A percentile compares a stretch with the other conserved stretches of the same genome.
phyloP scores from a whole-genome alignment of 2,888 invertebrate genomes.

The Drosophila tanythrix region DNA sequence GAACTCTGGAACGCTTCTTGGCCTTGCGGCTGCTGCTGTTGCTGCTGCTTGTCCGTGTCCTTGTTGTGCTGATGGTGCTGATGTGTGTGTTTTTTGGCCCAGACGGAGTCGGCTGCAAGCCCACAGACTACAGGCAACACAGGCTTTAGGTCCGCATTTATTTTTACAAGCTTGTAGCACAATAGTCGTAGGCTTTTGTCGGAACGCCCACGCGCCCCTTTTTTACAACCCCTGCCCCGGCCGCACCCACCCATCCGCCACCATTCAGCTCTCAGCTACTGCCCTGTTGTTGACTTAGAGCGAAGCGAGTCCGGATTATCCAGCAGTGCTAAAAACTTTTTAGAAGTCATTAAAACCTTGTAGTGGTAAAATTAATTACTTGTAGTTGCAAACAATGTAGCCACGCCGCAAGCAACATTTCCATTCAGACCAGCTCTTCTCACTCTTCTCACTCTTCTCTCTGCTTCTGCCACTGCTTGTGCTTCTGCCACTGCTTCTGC shows the following conservation, averaged over 20 bases:
- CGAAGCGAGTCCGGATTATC: conserved; percentile 73
- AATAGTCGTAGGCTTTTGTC: conserved; percentile 77
- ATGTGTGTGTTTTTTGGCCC: conserved; percentile 41
- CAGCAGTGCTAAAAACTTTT: conserved; percentile 83
- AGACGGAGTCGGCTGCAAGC: conserved; percentile 29
- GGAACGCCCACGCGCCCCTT: conserved; percentile 65
- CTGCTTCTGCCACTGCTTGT: neutral
- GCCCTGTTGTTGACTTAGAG: conserved; percentile 57
- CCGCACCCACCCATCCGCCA: neutral
- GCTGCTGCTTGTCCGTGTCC: conserved; percentile 41
- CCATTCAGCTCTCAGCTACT: neutral
- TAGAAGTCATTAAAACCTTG: conserved; percentile 85
- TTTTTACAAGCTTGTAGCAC: conserved; percentile 81
- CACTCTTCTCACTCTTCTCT: conserved; percentile 29
- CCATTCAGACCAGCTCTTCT: conserved; percentile 43
- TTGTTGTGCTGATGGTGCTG: conserved; percentile 20
- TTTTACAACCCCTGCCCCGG: conserved; percentile 5
- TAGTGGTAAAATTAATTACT: conserved; percentile 85
- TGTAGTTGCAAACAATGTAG: conserved; percentile 85
- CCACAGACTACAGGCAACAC: conserved; percentile 17
- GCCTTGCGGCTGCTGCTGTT: conserved; percentile 56
- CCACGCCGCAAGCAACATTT: conserved; percentile 82
- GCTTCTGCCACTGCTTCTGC: neutral
- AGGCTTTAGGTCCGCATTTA: conserved; percentile 63
- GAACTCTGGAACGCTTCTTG: conserved; percentile 46